Percentiles rank a stretch among this genome's conserved stretches.
phyloP scores from a whole-genome alignment of 2,888 invertebrate species.

The Amblyjoppa proteus region DNA sequence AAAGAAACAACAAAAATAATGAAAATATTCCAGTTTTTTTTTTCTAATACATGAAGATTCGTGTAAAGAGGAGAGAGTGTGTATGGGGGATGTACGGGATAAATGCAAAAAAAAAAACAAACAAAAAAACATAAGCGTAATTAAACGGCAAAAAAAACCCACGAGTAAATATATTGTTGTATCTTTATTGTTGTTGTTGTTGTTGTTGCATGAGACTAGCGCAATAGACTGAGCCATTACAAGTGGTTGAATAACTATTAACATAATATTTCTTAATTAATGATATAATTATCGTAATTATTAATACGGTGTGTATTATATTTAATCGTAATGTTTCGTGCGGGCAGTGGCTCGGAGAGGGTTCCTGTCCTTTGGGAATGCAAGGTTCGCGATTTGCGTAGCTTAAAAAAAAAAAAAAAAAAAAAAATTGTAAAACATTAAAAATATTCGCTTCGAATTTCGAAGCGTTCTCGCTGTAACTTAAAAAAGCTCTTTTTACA shows the following conservation, averaged over 20 bases:
- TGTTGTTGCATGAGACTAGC: conserved; percentile 84
- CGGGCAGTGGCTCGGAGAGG: conserved; percentile 74
- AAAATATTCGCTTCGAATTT: background rate
- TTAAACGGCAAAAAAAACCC: conserved; percentile 69
- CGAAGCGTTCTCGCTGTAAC: no score
- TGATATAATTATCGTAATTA: conserved; percentile 82
- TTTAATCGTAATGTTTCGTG: conserved; percentile 81
- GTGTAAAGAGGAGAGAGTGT: conserved; percentile 65
- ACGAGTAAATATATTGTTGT: conserved; percentile 83
- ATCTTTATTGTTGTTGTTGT: conserved; percentile 81
- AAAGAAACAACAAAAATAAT: conserved; percentile 32
- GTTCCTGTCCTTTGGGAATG: conserved; percentile 77
- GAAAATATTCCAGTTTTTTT: conserved; percentile 75
- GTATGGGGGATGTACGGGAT: conserved; percentile 69
- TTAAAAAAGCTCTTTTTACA: background rate
- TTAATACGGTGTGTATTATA: conserved; percentile 82
- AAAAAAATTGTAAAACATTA: no score
- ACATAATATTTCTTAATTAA: conserved; percentile 82
- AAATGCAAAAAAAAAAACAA: conserved; percentile 69
- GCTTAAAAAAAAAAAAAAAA: background rate
- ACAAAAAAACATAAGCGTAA: conserved; percentile 45
- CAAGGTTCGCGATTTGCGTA: background rate
- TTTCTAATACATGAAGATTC: conserved; percentile 71
- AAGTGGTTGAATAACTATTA: conserved; percentile 81
- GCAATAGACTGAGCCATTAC: conserved; percentile 83